phyloP scores from a whole-genome alignment of 2,797 vertebrate genomes.

The Sparidentex hasta region DNA sequence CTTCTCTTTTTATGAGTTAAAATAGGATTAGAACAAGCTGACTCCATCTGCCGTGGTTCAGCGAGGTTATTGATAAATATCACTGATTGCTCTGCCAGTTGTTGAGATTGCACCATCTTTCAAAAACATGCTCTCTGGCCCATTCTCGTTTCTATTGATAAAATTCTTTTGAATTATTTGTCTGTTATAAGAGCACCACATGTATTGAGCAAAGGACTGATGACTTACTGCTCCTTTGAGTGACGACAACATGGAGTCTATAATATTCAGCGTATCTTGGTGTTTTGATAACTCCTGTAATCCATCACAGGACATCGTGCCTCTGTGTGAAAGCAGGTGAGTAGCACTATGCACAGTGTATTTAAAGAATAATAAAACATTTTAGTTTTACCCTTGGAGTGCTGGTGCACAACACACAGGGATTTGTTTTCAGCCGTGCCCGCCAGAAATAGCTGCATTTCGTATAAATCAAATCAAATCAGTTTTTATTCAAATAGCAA shows the following conservation, averaged over 20 bases:
- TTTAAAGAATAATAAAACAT: background rate
- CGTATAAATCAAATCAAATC: conserved; percentile 1
- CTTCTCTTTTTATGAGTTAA: background rate
- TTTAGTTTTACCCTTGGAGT: background rate
- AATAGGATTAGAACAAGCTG: background rate
- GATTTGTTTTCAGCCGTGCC: background rate
- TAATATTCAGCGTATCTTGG: background rate
- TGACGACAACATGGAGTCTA: background rate
- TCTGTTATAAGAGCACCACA: background rate
- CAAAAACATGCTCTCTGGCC: conserved; percentile 2
- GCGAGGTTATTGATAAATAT: conserved; percentile 2
- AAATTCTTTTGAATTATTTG: background rate
- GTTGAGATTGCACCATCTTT: background rate
- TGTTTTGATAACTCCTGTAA: conserved; percentile 3
- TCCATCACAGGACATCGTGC: background rate
- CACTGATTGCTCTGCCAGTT: background rate
- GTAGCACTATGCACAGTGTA: background rate
- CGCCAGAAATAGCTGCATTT: background rate
- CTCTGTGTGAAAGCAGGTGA: background rate
- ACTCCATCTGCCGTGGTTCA: background rate
- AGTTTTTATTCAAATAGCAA: no score
- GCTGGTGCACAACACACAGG: background rate
- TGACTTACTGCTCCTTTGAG: conserved; percentile 1
- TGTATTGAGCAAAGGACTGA: background rate
- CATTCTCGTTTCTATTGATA: background rate